Evolutionary conservation across 2,113 vertebrate species (phyloP).

Genomic region (Callithrix jacchus): DNA sequence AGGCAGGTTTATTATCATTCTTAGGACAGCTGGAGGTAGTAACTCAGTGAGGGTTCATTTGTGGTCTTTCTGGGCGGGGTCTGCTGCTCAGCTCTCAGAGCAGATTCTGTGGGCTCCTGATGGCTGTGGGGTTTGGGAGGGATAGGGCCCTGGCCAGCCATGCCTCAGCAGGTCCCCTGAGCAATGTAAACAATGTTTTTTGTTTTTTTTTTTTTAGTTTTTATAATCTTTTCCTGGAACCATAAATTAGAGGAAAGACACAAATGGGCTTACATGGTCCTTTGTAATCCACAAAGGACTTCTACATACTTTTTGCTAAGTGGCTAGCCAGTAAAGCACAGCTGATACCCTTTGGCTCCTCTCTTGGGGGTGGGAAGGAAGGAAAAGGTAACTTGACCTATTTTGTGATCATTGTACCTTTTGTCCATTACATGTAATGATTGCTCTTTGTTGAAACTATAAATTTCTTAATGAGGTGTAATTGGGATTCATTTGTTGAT

Average conservation of each 20-base stretch:
- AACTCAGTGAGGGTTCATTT: conserved; percentile 13
- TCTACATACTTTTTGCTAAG: conserved; percentile 64
- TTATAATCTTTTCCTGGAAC: conserved; percentile 55
- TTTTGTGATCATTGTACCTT: neutral
- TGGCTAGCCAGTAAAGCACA: conserved; percentile 51
- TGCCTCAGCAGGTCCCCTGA: conserved; percentile 58
- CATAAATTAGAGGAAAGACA: conserved; percentile 76
- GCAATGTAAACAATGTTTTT: conserved; percentile 75
- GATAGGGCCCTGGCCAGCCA: conserved; percentile 41
- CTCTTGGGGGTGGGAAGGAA: neutral
- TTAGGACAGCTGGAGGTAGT: conserved; percentile 29
- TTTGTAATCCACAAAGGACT: conserved; percentile 60
- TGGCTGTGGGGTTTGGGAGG: conserved; percentile 36
- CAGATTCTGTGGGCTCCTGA: neutral
- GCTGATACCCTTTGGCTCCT: conserved; percentile 1
- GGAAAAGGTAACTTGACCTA: neutral
- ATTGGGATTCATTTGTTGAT: neutral
- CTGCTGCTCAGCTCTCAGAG: neutral
- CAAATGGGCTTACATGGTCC: conserved; percentile 67
- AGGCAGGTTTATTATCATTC: conserved; percentile 49
- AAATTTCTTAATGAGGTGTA: neutral
- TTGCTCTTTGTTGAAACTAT: neutral
- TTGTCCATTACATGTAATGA: neutral
- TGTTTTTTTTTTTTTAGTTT: conserved; percentile 54
- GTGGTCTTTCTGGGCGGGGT: conserved; percentile 36